A percentile compares a stretch with the other conserved stretches of the same genome.
phyloP scores from a whole-genome alignment of 2,113 vertebrate genomes.

The Castor canadensis region DNA sequence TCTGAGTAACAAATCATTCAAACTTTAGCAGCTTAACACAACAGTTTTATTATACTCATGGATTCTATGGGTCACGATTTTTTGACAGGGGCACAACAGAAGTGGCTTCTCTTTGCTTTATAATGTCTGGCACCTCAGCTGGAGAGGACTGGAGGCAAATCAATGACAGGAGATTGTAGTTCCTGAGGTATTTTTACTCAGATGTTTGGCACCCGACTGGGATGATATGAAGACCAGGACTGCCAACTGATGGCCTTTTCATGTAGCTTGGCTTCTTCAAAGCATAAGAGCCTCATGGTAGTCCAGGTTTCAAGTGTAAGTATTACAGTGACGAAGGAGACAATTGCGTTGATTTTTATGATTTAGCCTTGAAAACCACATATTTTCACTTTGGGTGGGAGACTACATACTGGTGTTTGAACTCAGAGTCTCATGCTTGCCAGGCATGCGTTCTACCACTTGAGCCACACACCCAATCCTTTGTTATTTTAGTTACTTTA shows the following conservation, averaged over 20 bases:
- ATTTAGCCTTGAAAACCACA: not conserved
- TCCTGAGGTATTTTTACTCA: conserved; percentile 24
- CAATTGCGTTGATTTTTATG: not conserved
- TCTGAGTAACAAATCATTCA: conserved; percentile 18
- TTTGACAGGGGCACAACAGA: not conserved
- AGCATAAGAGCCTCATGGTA: not conserved
- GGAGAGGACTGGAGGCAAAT: not conserved
- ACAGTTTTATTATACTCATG: conserved; percentile 24
- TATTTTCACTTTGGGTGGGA: not conserved
- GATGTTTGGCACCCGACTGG: not conserved
- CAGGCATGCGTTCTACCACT: too few relatives aligned
- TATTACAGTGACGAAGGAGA: not conserved
- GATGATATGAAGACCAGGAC: not conserved
- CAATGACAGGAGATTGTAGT: not conserved
- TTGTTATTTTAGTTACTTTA: too few relatives aligned
- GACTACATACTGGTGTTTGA: too few relatives aligned
- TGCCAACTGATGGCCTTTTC: not conserved
- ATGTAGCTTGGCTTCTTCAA: not conserved
- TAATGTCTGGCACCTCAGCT: not conserved
- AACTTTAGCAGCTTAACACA: conserved; percentile 13
- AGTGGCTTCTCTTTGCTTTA: not conserved
- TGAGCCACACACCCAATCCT: too few relatives aligned
- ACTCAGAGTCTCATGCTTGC: too few relatives aligned
- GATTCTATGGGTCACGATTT: not conserved
- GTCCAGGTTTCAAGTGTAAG: not conserved